Evolutionary conservation across 2,113 vertebrate genomes (phyloP).

Genomic region (rabbit (Oryctolagus cuniculus)): DNA sequence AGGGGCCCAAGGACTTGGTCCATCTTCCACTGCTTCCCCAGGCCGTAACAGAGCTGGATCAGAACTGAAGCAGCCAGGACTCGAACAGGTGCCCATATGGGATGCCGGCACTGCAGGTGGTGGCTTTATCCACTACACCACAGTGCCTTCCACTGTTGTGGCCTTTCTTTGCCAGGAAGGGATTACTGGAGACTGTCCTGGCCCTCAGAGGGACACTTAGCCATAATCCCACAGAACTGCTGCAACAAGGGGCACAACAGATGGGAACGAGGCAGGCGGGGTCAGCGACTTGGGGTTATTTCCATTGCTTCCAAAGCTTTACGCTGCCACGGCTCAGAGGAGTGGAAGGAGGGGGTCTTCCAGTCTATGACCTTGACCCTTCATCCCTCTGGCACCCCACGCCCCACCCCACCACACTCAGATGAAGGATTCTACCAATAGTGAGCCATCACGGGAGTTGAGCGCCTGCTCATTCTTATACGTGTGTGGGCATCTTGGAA

Average conservation of each 20-base stretch:
- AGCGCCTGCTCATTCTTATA: background rate
- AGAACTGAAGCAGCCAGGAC: no score
- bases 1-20: no score
- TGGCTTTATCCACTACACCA: no score
- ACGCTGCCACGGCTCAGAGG: background rate
- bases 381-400: background rate
- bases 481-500: background rate
- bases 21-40: no score
- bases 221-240: background rate
- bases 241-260: background rate
- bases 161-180: slow-evolving; percentile 39
- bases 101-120: no score
- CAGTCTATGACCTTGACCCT: background rate
- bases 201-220: background rate
- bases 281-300: background rate
- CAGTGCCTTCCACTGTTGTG: no score
- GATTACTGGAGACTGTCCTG: background rate
- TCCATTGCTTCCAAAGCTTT: background rate
- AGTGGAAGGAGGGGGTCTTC: background rate
- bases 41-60: no score
- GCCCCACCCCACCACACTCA: background rate
- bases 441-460: background rate
- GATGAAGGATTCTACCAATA: background rate
- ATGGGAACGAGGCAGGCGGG: background rate
- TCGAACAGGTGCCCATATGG: no score